These are phyloP conservation scores for Nemotelus pantherinus DNA, from an alignment of 2,888 invertebrate genomes.

Conservation along the genomic window DNA sequence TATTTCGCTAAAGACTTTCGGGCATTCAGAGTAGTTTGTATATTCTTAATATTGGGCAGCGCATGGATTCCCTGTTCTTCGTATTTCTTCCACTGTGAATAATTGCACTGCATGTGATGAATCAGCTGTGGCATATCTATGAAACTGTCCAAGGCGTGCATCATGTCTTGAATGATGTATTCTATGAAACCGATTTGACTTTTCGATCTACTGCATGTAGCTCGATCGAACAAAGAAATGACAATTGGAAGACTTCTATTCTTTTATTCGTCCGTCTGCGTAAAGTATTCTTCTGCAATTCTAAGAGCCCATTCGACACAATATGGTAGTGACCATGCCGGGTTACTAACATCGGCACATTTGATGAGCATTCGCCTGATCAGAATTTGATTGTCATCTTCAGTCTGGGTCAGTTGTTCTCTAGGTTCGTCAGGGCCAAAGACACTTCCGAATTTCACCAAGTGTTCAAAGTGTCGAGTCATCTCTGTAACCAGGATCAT, in stretches of 20 bases:
- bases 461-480: slow-evolving; percentile 98
- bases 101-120: no score
- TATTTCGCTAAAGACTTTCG: no score
- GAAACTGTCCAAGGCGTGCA: slow-evolving; percentile 95
- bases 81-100: no score
- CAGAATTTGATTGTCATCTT: slow-evolving; percentile 81
- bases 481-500: slow-evolving; percentile 99
- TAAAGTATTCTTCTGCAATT: slow-evolving; percentile 97
- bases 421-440: slow-evolving; percentile 74
- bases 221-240: slow-evolving; percentile 98
- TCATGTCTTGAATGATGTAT: slow-evolving; percentile 97
- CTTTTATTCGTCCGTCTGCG: slow-evolving; percentile 97
- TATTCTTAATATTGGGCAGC: no score
- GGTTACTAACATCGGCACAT: slow-evolving; percentile 98
- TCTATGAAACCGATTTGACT: slow-evolving; percentile 98
- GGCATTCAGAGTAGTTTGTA: no score
- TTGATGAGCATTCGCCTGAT: slow-evolving; percentile 98
- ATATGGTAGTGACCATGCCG: slow-evolving; percentile 83
- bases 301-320: slow-evolving; percentile 92
- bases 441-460: slow-evolving; percentile 95
- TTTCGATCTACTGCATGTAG: slow-evolving; percentile 94
- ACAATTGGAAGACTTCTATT: slow-evolving; percentile 88
- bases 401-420: slow-evolving; percentile 61
- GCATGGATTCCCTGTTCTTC: no score
- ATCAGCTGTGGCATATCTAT: slow-evolving; percentile 47